Base-by-base conservation (phyloP, 2,888 invertebrate genomes). In the Cosmorhoe ocellata region DNA sequence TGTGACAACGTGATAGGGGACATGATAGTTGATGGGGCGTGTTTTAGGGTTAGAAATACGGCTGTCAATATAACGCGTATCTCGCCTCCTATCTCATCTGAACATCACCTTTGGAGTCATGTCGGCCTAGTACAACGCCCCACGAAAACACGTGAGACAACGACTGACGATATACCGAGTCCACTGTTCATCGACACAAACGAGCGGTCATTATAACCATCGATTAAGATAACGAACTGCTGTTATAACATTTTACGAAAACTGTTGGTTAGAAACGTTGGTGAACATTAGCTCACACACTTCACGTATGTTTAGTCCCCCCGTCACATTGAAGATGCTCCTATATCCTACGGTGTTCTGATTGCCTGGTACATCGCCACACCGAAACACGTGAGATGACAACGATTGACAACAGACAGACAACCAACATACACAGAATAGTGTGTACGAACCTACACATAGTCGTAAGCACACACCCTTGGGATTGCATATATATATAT, bases 321-420 rank as follows among this genome's bases (percentile, higher is more conserved):
- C 22, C 34, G 22, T 22, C 36, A 24, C 24, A 24, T 34, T 1
- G 1, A 10, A 22, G 22, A 34, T 10, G 34, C 9, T 37, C 13
- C 10, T 37, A 31, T 26, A 18, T 30, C 22, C 39, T 44, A 5
- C 6, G 30, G 7, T 13, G 8, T 34, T 56, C 38, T 53, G 50
- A 10, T n/a, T 18, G 11, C 53, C 59, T 56, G 31, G 55, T 60
- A 57, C 46, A 34, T 55, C 11, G 30, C 41, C 59, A 47, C 49
- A 55, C 51, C 40, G 37, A 53, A 54, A 51, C 56, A 58, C 60
- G 60, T 60, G 58, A 52, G 43, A 41, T 34, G 57, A 42, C 56
- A 33, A 30, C 10, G 46, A 43, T 33, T 44, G 41, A 38, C 31
- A 37, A 34, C 48, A 22, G 26, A 32, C 34, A 44, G 33, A 46